Evolutionary conservation across 2,797 vertebrate genomes (phyloP).

Genomic region (Jordanella pulchra): DNA sequence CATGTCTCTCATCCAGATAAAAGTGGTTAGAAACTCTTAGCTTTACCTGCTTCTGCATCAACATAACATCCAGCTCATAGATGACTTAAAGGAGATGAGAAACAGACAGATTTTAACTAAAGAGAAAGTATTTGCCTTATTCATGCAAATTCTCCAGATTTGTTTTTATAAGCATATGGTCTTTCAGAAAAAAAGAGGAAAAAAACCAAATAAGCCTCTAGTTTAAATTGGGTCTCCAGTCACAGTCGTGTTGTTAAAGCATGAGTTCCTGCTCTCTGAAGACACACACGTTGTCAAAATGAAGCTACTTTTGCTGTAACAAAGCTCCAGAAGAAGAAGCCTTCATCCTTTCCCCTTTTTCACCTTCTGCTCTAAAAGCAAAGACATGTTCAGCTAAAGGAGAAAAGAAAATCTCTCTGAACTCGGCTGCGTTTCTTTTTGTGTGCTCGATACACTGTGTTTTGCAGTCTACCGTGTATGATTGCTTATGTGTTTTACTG

Average conservation of each 20-base stretch:
- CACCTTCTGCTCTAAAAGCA: conserved; percentile 29
- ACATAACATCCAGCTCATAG: conserved; percentile 19
- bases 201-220: conserved; percentile 24
- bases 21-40: conserved; percentile 16
- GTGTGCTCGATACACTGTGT: conserved; percentile 19
- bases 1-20: conserved; percentile 7
- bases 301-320: conserved; percentile 42
- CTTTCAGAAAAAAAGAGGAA: conserved; percentile 29
- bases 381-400: conserved; percentile 35
- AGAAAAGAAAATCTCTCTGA: conserved; percentile 18
- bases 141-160: conserved; percentile 36
- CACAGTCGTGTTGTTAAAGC: conserved; percentile 33
- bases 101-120: conserved; percentile 26
- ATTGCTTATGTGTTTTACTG: conserved; percentile 40
- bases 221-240: conserved; percentile 26
- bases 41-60: conserved; percentile 5
- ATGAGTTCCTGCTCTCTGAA: conserved; percentile 16
- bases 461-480: conserved; percentile 32
- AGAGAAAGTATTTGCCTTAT: conserved; percentile 50
- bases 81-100: conserved; percentile 41
- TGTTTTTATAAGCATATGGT: conserved; percentile 41
- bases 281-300: conserved; percentile 37
- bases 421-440: conserved; percentile 32
- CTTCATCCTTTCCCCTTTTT: neutral
- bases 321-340: conserved; percentile 37